phyloP scores from a whole-genome alignment of 2,797 vertebrate species.

The Chromis chromis region DNA sequence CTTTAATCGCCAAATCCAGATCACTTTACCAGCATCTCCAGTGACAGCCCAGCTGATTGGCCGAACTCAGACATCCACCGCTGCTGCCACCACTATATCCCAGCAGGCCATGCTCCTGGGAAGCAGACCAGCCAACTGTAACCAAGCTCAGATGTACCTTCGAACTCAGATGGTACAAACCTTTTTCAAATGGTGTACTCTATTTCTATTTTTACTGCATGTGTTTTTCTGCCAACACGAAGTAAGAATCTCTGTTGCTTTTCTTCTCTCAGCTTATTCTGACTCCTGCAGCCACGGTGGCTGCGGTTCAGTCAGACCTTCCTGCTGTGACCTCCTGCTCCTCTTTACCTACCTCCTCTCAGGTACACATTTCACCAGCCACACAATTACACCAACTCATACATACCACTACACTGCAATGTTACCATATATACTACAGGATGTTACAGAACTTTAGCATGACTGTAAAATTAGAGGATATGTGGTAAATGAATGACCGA shows the following conservation, averaged over 20 bases:
- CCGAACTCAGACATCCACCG: conserved; percentile 88
- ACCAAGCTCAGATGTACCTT: conserved; percentile 96
- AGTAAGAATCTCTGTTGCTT: conserved; percentile 13
- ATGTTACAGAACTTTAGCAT: background rate
- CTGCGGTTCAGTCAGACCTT: conserved; percentile 93
- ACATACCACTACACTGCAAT: background rate
- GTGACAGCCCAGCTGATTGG: conserved; percentile 91
- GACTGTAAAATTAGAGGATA: background rate
- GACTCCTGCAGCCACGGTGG: conserved; percentile 92
- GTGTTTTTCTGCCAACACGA: conserved; percentile 14
- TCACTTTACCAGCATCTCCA: conserved; percentile 91
- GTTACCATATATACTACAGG: background rate
- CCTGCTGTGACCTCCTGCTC: conserved; percentile 91
- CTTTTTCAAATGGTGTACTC: conserved; percentile 11
- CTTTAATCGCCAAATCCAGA: conserved; percentile 74
- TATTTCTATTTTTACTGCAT: conserved; percentile 35
- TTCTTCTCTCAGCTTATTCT: conserved; percentile 90
- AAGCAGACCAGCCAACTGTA: conserved; percentile 91
- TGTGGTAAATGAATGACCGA: too few species aligned
- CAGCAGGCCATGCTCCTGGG: conserved; percentile 94
- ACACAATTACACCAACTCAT: background rate
- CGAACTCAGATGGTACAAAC: conserved; percentile 93
- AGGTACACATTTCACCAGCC: conserved; percentile 83
- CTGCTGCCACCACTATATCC: conserved; percentile 86
- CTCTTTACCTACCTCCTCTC: conserved; percentile 90